Conservation (phyloP, 1,140 invertebrate genomes). For the Sycophila sp. region DNA sequence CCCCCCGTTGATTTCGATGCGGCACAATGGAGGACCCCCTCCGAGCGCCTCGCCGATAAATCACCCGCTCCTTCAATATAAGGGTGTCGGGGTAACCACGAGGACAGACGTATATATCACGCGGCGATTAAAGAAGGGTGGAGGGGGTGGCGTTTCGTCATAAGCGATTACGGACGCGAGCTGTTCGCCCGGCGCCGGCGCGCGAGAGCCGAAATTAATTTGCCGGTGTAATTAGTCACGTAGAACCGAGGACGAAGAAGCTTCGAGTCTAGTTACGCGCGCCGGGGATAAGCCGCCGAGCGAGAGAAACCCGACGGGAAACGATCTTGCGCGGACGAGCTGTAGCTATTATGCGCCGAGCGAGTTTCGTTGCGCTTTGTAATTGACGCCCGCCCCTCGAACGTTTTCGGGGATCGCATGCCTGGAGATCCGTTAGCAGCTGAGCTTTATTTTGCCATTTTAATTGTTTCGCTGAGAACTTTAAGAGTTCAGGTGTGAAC, state of each 20-base stretch:
- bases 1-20: background rate
- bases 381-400: background rate
- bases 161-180: constrained; percentile 3
- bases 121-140: constrained; percentile 16
- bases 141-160: background rate
- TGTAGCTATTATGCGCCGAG: background rate
- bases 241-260: constrained; percentile 7
- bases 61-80: constrained; percentile 1
- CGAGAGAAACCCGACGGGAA: constrained; percentile 3
- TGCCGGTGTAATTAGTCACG: constrained; percentile 35
- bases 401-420: background rate
- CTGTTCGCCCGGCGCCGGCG: background rate
- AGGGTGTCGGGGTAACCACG: background rate
- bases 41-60: constrained; percentile 8
- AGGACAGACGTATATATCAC: background rate
- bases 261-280: constrained; percentile 11
- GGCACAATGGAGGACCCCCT: too few relatives aligned
- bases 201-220: constrained; percentile 28
- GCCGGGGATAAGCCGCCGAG: background rate
- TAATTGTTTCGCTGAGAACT: too few relatives aligned
- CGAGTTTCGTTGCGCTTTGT: background rate
- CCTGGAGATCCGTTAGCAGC: background rate
- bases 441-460: too few relatives aligned
- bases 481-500: too few relatives aligned
- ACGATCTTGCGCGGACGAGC: too few relatives aligned